A percentile compares a stretch with the other conserved stretches of the same genome.
phyloP scores from a whole-genome alignment of 2,113 vertebrate genomes.

The Drymodes brunneopygia region DNA sequence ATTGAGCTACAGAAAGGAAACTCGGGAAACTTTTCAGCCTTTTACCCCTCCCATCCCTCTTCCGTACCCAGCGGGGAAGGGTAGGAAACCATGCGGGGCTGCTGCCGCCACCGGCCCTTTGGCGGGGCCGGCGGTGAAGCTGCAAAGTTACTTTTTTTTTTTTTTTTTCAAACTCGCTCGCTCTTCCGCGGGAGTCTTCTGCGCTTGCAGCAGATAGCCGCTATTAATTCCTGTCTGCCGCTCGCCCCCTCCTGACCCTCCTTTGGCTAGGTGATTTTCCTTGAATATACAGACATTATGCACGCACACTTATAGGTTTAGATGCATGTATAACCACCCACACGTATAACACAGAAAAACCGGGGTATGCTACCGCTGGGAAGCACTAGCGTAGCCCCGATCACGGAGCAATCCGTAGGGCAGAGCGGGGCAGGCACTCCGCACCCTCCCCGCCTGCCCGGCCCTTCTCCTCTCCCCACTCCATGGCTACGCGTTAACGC shows the following conservation, averaged over 20 bases:
- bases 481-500: background rate
- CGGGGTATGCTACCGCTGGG: background rate
- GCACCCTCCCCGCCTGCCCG: background rate
- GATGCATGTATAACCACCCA: background rate
- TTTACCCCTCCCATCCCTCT: background rate
- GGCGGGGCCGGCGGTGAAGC: background rate
- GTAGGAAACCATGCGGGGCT: background rate
- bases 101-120: background rate
- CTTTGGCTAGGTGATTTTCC: background rate
- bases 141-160: background rate
- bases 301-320: background rate
- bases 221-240: background rate
- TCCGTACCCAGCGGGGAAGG: background rate
- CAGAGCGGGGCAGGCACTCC: background rate
- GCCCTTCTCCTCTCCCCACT: background rate
- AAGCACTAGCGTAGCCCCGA: background rate
- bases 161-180: background rate
- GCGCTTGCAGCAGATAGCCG: background rate
- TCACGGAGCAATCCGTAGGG: background rate
- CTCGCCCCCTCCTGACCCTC: conserved; percentile 42
- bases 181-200: background rate
- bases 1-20: background rate
- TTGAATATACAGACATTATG: background rate
- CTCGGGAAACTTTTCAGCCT: background rate
- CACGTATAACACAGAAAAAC: background rate